Percentiles rank a stretch among this genome's conserved stretches.
phyloP scores from a whole-genome alignment of 2,113 vertebrate species.

The Gila orcuttii region DNA sequence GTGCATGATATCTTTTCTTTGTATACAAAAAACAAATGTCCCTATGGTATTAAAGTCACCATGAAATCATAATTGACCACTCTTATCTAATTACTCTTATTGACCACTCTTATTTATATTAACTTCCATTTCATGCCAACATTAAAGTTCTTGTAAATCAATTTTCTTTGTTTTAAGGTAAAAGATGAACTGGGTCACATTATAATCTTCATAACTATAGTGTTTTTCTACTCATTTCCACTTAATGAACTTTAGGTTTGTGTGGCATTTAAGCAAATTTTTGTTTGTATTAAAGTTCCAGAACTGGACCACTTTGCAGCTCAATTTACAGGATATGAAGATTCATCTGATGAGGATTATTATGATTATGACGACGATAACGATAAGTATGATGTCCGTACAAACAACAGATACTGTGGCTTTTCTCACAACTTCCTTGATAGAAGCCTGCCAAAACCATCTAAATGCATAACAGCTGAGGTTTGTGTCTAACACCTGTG shows the following conservation, averaged over 20 bases:
- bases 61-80: too few relatives aligned
- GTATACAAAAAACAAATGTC: not conserved
- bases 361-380: constrained; percentile 55
- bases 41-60: too few relatives aligned
- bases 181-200: not conserved
- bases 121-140: not conserved
- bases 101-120: too few relatives aligned
- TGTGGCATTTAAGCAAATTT: not conserved
- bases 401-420: constrained; percentile 54
- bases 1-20: not conserved
- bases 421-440: constrained; percentile 49
- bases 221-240: too few relatives aligned
- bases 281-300: constrained; percentile 6
- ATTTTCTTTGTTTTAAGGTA: not conserved
- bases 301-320: constrained; percentile 24
- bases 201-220: not conserved
- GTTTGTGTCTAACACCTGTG: constrained; percentile 46
- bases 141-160: not conserved
- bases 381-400: not conserved
- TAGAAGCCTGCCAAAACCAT: not conserved
- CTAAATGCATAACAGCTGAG: constrained; percentile 64
- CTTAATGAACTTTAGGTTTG: not conserved
- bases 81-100: too few relatives aligned
- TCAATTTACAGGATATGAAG: constrained; percentile 22
- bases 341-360: constrained; percentile 59